Evolutionary conservation across 1,140 invertebrate species (phyloP).

Genomic region (Paralvinella palmiformis): DNA sequence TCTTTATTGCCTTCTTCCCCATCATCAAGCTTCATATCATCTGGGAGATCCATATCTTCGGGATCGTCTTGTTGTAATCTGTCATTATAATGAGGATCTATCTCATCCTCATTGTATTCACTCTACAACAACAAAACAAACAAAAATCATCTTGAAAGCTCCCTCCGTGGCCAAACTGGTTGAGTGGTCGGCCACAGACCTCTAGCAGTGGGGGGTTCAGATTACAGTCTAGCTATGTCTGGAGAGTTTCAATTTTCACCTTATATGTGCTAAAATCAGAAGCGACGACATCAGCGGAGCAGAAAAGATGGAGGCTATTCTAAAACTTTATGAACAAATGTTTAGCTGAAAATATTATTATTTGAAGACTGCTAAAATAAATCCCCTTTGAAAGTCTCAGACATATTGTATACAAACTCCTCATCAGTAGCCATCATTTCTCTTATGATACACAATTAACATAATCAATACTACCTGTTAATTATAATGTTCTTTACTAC

Average conservation of each 20-base stretch:
- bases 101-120: conserved; percentile 68
- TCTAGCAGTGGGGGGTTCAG: no score
- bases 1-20: conserved; percentile 53
- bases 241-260: no score
- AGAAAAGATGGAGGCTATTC: no score
- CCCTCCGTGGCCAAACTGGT: no score
- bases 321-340: no score
- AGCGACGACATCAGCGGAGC: no score
- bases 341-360: no score
- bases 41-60: conserved; percentile 78
- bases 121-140: conserved; percentile 6
- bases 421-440: not conserved
- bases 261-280: no score
- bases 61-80: conserved; percentile 49
- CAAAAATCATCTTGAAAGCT: conserved; percentile 3
- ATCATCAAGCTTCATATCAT: conserved; percentile 76
- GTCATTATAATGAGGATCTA: conserved; percentile 75
- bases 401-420: not conserved
- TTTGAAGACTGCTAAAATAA: no score
- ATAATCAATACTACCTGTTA: not conserved
- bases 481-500: not conserved
- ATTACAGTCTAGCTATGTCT: no score
- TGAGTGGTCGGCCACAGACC: no score
- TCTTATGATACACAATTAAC: not conserved
- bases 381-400: no score